Evolutionary conservation across 2,113 vertebrate species (phyloP).

Genomic region (Xiphorhynchus elegans): DNA sequence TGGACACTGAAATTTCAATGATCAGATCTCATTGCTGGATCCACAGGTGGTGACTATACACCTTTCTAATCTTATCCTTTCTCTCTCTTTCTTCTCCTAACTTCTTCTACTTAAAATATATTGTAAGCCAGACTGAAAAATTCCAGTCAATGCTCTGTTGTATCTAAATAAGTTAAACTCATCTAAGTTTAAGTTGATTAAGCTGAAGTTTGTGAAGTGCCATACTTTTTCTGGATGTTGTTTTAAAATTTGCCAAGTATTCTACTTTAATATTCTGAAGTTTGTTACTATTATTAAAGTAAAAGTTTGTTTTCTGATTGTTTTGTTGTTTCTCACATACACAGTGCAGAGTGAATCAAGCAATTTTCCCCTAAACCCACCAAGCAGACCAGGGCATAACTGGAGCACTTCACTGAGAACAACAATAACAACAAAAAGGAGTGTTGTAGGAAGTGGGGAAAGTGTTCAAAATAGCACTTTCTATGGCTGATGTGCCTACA

Average conservation of each 20-base stretch:
- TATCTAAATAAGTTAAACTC: background rate
- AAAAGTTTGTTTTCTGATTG: background rate
- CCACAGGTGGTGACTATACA: background rate
- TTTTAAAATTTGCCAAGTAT: background rate
- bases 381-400: background rate
- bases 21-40: background rate
- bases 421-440: background rate
- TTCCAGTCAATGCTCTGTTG: background rate
- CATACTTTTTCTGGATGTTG: background rate
- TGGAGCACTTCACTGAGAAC: background rate
- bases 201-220: background rate
- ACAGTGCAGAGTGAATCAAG: no score
- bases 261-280: background rate
- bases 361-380: background rate
- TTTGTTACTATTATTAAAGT: background rate
- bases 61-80: background rate
- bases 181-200: background rate
- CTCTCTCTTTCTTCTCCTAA: background rate
- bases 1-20: background rate
- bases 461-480: background rate
- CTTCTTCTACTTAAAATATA: background rate
- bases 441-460: background rate
- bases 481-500: background rate
- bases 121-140: background rate
- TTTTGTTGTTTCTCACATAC: no score